Percentiles rank a stretch among this genome's conserved stretches.
These are phyloP conservation scores for Hesperia comma DNA, from an alignment of 2,888 invertebrate genomes.

Conservation along the genomic window DNA sequence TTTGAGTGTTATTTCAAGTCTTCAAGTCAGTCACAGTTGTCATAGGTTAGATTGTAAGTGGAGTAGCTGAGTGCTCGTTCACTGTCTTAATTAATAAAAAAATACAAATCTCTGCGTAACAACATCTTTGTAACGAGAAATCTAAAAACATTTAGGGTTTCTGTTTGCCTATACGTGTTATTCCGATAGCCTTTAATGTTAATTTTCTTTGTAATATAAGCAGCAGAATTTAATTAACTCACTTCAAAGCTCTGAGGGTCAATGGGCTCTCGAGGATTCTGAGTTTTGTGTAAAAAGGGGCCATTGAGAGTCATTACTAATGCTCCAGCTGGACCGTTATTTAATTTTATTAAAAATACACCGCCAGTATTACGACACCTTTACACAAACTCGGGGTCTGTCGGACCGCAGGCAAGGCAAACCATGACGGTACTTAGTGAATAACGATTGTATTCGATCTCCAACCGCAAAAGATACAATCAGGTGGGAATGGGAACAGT, in stretches of 20 bases:
- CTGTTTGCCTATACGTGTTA: slow-evolving; percentile 22
- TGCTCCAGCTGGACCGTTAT: background rate
- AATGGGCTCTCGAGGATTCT: slow-evolving; percentile 64
- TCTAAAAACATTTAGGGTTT: slow-evolving; percentile 17
- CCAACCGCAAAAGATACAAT: no score
- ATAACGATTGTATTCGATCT: no score
- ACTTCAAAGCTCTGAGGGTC: slow-evolving; percentile 72
- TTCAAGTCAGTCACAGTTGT: no score
- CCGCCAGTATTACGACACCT: background rate
- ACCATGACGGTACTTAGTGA: no score
- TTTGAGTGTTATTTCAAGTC: no score
- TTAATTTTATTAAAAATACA: background rate
- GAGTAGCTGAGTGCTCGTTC: no score
- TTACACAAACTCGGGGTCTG: background rate
- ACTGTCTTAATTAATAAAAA: no score
- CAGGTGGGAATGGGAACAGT: no score
- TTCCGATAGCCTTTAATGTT: slow-evolving; percentile 31
- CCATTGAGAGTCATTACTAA: slow-evolving; percentile 32
- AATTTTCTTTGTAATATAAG: slow-evolving; percentile 69
- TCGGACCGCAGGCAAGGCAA: background rate
- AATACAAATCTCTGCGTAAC: slow-evolving; percentile 1
- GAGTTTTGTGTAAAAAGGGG: slow-evolving; percentile 65
- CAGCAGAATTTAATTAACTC: slow-evolving; percentile 77
- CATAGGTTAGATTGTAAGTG: no score
- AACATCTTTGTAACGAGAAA: background rate